Evolutionary conservation across 2,888 invertebrate genomes (phyloP).

Genomic region (Diogma glabrata): DNA sequence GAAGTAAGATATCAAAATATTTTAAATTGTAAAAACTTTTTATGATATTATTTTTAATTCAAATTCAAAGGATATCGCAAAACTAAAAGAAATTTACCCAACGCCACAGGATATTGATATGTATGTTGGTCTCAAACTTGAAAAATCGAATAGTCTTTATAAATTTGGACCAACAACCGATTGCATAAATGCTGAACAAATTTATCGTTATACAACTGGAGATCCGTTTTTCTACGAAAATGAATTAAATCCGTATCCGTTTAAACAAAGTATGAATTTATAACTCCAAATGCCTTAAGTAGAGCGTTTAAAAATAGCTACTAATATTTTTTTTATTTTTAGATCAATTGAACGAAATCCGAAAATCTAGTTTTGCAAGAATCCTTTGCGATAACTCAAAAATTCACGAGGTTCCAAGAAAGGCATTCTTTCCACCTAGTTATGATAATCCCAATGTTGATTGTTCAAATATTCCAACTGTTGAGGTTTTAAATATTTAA

Average conservation of each 20-base stretch:
- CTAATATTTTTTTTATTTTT: background rate
- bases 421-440: background rate
- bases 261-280: background rate
- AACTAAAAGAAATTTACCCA: background rate
- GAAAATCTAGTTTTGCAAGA: background rate
- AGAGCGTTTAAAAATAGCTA: no score
- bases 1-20: background rate
- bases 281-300: background rate
- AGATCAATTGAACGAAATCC: background rate
- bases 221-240: slow-evolving; percentile 1
- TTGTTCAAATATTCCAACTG: background rate
- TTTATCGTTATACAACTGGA: background rate
- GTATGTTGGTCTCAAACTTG: background rate
- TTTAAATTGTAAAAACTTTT: background rate
- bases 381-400: background rate
- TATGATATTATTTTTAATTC: background rate
- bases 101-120: background rate
- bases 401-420: background rate
- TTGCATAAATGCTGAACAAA: background rate
- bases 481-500: no score
- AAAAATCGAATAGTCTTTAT: background rate
- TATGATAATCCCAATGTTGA: background rate
- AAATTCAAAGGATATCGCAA: background rate
- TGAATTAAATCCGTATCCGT: background rate
- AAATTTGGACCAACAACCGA: slow-evolving; percentile 1